Percentiles rank a stretch among this genome's conserved stretches.
Evolutionary conservation across 1,140 invertebrate species (phyloP).

Genomic region (Drosophila jambulina): DNA sequence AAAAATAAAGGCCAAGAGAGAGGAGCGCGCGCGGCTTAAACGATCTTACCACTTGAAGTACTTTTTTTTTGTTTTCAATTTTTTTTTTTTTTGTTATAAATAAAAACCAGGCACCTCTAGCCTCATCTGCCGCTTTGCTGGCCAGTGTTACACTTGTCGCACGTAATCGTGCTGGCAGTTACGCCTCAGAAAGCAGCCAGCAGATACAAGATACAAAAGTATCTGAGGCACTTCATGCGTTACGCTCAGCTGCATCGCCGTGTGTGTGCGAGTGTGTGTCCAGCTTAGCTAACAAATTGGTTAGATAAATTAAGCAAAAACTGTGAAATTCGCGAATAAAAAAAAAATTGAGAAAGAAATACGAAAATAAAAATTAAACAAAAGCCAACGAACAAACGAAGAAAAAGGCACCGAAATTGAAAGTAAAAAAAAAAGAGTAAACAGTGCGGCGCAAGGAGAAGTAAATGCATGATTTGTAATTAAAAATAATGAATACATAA

Average conservation of each 20-base stretch:
- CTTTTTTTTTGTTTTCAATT: background rate
- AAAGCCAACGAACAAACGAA: slow-evolving; percentile 10
- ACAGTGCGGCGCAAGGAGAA: slow-evolving; percentile 16
- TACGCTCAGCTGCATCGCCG: slow-evolving; percentile 66
- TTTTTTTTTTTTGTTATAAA: background rate
- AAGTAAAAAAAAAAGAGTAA: slow-evolving; percentile 44
- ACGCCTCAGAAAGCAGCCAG: slow-evolving; percentile 67
- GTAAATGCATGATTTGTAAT: slow-evolving; percentile 16
- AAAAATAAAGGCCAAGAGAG: background rate
- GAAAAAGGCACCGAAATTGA: slow-evolving; percentile 54
- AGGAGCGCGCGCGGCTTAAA: slow-evolving; percentile 5
- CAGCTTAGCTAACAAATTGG: slow-evolving; percentile 73
- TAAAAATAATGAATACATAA: background rate
- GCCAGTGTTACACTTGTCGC: slow-evolving; percentile 44
- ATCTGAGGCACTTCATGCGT: slow-evolving; percentile 62
- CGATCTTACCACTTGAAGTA: slow-evolving; percentile 12
- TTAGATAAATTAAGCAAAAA: slow-evolving; percentile 70
- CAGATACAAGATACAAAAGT: slow-evolving; percentile 57
- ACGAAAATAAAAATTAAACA: background rate
- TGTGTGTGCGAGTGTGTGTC: slow-evolving; percentile 14
- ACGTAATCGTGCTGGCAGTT: slow-evolving; percentile 71
- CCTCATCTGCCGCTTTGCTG: slow-evolving; percentile 31
- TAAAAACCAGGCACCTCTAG: slow-evolving; percentile 1
- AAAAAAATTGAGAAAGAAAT: background rate
- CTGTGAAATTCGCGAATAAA: slow-evolving; percentile 42